Evolutionary conservation across 2,113 vertebrate genomes (phyloP).

Genomic region (Pituophis catenifer): DNA sequence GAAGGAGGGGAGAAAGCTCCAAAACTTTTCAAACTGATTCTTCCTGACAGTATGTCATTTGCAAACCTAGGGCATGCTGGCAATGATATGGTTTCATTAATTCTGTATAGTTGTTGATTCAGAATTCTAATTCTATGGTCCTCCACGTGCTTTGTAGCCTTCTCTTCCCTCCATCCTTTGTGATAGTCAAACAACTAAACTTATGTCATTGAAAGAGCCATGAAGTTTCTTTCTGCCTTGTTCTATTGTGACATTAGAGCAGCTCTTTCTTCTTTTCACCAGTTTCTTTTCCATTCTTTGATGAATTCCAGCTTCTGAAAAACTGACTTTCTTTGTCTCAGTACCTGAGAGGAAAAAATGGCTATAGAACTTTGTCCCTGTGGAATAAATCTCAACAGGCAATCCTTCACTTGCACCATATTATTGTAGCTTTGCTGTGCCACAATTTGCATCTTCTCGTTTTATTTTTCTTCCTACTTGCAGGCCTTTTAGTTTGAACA

Average conservation of each 20-base stretch:
- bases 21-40: background rate
- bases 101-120: background rate
- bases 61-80: background rate
- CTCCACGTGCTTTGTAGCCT: background rate
- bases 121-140: background rate
- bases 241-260: background rate
- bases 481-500: background rate
- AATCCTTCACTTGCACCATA: too few species aligned
- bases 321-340: background rate
- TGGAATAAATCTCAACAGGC: background rate
- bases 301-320: background rate
- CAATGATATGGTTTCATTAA: background rate
- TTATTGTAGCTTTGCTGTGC: background rate
- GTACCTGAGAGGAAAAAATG: background rate
- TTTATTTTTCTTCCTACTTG: background rate
- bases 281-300: background rate
- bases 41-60: background rate
- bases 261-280: background rate
- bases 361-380: background rate
- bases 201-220: background rate
- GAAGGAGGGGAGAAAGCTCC: background rate
- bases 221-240: background rate
- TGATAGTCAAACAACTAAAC: background rate
- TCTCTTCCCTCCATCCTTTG: background rate
- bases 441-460: background rate